Conservation (phyloP, 2,113 vertebrate species). For the Epinephelus fuscoguttatus region DNA sequence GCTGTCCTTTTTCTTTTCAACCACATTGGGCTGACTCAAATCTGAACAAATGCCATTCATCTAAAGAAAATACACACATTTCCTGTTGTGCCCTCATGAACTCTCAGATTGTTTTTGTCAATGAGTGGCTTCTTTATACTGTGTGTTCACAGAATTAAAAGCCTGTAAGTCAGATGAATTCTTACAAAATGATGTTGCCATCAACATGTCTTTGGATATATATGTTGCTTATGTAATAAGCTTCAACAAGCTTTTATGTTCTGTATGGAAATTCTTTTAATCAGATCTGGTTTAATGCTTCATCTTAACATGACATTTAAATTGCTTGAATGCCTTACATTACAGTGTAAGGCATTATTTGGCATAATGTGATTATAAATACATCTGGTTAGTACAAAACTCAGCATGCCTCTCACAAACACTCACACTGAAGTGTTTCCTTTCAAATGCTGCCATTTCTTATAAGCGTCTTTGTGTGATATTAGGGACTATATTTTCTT, state of each 20-base stretch:
- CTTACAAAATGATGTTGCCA: not conserved
- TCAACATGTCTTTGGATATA: not conserved
- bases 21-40: not conserved
- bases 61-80: not conserved
- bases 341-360: not conserved
- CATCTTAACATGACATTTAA: not conserved
- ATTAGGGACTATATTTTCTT: not conserved
- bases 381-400: not conserved
- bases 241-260: not conserved
- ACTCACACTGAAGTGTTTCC: not conserved
- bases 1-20: not conserved
- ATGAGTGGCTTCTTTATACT: too few relatives aligned
- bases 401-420: not conserved
- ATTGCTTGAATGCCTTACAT: not conserved
- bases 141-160: not conserved
- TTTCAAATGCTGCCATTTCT: not conserved
- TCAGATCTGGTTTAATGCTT: not conserved
- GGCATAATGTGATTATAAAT: too few relatives aligned
- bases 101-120: not conserved
- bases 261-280: not conserved
- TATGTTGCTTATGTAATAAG: not conserved
- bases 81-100: not conserved
- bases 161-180: not conserved
- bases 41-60: not conserved
- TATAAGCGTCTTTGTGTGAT: not conserved